phyloP scores from a whole-genome alignment of 1,140 invertebrate species.

The Orius insidiosus region DNA sequence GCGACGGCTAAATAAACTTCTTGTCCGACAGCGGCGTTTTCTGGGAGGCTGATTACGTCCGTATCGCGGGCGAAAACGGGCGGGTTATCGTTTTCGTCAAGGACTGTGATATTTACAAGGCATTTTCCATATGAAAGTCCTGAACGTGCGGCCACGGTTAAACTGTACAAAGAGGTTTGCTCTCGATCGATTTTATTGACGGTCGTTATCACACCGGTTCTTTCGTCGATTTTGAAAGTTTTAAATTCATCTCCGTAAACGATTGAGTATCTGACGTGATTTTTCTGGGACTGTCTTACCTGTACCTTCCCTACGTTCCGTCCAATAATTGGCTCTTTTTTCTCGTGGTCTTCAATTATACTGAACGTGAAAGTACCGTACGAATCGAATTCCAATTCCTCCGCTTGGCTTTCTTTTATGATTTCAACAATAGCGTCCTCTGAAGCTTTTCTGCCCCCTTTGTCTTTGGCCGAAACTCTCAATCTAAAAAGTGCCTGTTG shows the following conservation, averaged over 20 bases:
- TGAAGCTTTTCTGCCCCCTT: constrained; percentile 45
- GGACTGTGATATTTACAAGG: constrained; percentile 58
- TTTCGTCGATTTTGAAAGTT: constrained; percentile 64
- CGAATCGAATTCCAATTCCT: constrained; percentile 51
- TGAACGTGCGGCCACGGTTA: constrained; percentile 55
- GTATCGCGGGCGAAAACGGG: constrained; percentile 62
- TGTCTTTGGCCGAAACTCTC: constrained; percentile 59
- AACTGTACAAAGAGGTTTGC: constrained; percentile 49
- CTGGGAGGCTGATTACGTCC: constrained; percentile 55
- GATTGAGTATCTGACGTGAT: constrained; percentile 53
- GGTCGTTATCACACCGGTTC: constrained; percentile 60
- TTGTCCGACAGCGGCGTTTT: constrained; percentile 82
- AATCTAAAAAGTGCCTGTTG: constrained; percentile 51
- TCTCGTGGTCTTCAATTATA: constrained; percentile 52
- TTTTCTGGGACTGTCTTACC: constrained; percentile 31
- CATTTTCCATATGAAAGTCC: constrained; percentile 50
- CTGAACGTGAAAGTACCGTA: constrained; percentile 61
- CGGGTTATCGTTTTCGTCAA: constrained; percentile 86
- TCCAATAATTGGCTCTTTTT: constrained; percentile 32
- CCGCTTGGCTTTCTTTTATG: constrained; percentile 46
- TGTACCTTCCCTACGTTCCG: constrained; percentile 59
- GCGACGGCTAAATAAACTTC: constrained; percentile 76
- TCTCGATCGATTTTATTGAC: constrained; percentile 71
- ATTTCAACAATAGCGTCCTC: constrained; percentile 70
- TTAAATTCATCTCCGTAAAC: constrained; percentile 61